Evolutionary conservation across 2,113 vertebrate genomes (phyloP), one percentile per base, ranked within the genome.

Genomic region (Calyptommatus sinebrachiatus): DNA sequence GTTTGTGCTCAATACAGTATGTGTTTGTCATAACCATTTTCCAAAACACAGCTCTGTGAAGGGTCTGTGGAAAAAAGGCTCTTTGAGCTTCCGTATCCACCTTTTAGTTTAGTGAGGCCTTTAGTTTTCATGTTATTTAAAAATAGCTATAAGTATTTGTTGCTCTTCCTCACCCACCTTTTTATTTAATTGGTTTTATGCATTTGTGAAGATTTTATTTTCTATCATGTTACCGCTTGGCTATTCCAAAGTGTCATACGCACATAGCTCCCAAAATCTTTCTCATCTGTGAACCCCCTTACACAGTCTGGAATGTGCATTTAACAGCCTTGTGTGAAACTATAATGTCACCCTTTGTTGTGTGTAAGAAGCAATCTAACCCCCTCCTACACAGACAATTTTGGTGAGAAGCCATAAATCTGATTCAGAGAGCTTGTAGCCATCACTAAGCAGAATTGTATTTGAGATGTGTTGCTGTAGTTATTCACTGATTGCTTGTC

Each of bases 101-200:
- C 76, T 1, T 0, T 73, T 84, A 84, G 26, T 80, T 78, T 71
- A 45, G 68, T 67, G 2, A 10, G 46, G n/a, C 11, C 1, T 86
- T 84, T 57, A 77, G 67, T 68, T 87, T 86, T 31, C 21, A 2
- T 86, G 86, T 20, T 50, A 26, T 71, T 46, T 81, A 6, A 63
- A 78, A 22, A 26, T 4, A 76, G 75, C 26, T 8, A 4, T 20
- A 83, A 69, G 71, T 83, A 0, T 18, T 20, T 69, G 16, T 26
- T 71, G 78, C 2, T 79, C 68, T 7, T 24, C 21, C 29, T 29
- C 5, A 5, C 50, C 20, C 5, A 5, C 50, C 29, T 8, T 35
- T 0, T 4, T 7, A 14, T 50, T 50, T 50, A 50, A 50, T 8
- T 50, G 48, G 48, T 86, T 11, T 85, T 9, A 35, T 50, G 35